Conservation (phyloP, 1,140 invertebrate genomes). For the Papilio xuthus region DNA sequence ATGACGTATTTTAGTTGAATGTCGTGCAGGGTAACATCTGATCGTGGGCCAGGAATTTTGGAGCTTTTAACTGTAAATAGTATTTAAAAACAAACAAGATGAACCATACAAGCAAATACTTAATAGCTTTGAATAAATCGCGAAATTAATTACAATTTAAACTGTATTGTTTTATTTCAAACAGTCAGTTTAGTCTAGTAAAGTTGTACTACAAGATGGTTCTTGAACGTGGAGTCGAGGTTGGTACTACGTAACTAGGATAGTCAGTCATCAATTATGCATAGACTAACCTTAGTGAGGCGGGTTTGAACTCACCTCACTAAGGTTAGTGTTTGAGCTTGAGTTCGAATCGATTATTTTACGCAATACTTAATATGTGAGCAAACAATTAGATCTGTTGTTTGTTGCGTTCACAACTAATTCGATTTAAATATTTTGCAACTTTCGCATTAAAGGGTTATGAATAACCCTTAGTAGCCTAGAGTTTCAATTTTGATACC, state of each 20-base stretch:
- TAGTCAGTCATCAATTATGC: background rate
- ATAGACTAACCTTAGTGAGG: background rate
- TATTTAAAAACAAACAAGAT: background rate
- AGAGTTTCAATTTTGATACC: too few species aligned
- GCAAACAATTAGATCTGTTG: background rate
- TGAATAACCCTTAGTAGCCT: background rate
- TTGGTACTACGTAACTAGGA: too few species aligned
- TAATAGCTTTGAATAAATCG: background rate
- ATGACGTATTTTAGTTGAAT: conserved; percentile 4
- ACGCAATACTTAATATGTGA: background rate
- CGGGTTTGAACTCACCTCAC: too few species aligned
- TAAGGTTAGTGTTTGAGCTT: too few species aligned
- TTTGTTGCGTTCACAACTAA: background rate
- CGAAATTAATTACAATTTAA: background rate
- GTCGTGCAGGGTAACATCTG: background rate
- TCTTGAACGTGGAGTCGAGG: background rate
- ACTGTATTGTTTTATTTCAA: background rate
- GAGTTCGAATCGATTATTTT: background rate
- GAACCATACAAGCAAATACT: background rate
- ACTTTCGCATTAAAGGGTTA: background rate
- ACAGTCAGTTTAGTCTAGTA: too few species aligned
- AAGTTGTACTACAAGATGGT: too few species aligned
- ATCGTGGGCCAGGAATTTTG: background rate
- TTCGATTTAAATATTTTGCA: background rate
- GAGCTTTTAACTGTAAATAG: background rate